A percentile compares a stretch with the other conserved stretches of the same genome.
These are phyloP conservation scores for Acronicta aceris DNA, from an alignment of 2,888 invertebrate genomes.

Conservation along the genomic window DNA sequence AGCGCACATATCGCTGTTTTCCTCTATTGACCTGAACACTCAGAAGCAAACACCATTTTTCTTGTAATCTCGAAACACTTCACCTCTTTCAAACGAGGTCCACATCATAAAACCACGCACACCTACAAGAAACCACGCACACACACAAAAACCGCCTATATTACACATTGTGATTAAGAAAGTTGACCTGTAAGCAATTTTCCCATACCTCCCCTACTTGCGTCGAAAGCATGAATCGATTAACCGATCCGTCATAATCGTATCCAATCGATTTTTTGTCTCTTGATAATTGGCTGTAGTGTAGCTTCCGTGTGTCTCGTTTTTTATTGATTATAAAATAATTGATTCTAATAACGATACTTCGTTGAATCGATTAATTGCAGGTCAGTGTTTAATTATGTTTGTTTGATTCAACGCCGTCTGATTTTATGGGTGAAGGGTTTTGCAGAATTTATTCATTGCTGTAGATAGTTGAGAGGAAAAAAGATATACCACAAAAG, in stretches of 20 bases:
- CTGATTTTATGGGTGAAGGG: conserved; percentile 24
- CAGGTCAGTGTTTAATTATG: conserved; percentile 64
- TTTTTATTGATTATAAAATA: conserved; percentile 75
- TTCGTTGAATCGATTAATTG: conserved; percentile 77
- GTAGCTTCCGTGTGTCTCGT: conserved; percentile 80
- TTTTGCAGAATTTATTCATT: conserved; percentile 13
- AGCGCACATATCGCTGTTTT: not conserved
- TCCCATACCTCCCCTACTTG: conserved; percentile 75
- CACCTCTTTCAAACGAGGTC: conserved; percentile 28
- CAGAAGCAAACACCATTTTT: conserved; percentile 20
- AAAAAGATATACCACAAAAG: too few species aligned
- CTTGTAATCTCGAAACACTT: conserved; percentile 10
- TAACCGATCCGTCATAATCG: conserved; percentile 78
- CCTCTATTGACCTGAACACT: not conserved
- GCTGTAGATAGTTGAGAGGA: not conserved
- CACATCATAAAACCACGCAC: conserved; percentile 26
- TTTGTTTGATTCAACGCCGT: conserved; percentile 26
- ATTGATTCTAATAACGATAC: conserved; percentile 74
- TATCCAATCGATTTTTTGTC: conserved; percentile 71
- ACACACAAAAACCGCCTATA: conserved; percentile 39
- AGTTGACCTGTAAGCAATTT: conserved; percentile 75
- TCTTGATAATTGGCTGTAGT: conserved; percentile 69
- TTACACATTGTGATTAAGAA: conserved; percentile 68
- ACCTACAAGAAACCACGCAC: conserved; percentile 27
- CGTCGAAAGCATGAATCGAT: conserved; percentile 72